Base-by-base conservation (phyloP, 2,113 vertebrate genomes). In the Platanista minor region DNA sequence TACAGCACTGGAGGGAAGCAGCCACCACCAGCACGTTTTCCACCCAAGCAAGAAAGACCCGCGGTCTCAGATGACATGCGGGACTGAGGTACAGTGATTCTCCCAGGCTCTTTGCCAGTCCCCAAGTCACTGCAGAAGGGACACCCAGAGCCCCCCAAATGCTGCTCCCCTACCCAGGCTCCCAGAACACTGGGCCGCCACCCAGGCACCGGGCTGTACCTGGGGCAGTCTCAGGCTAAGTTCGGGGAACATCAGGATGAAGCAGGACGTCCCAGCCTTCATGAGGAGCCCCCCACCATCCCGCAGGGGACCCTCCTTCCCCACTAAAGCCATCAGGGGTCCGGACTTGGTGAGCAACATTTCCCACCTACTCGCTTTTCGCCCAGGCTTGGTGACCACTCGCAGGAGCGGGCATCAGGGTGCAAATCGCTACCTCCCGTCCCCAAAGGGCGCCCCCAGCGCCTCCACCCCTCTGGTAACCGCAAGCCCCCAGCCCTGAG, bases 311-410 rank as follows among this genome's bases (percentile, higher is more conserved):
- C 20, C 71, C 12, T n/a, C 29, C 43, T 46, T 46, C 43, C 92
- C 31, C 29, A 25, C 49, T 21, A 3, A 71, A 0, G 7, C 9
- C 20, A 39, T 36, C 86, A 75, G 25, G 78, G 75, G 11, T 9
- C 39, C 1, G 13, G n/a, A 17, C 31, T 0, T 1, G 15, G 41
- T 4, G 39, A 62, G 52, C 41, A 36, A 18, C 8, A 3, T 67
- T 61, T 41, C 61, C 15, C 9, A 1, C 29, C n/a, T n/a, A 11
- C 67, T 74, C 90, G 33, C 31, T 49, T n/a, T 23, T 2, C 62
- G 3, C 39, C 83, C 21, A 25, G 39, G 10, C 54, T 15, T 36
- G 87, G 46, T 57, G 66, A 36, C 31, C 23, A 5, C 43, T 25
- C 31, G 3, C 74, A n/a, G 52, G 33, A 85, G 25, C 25, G 9